Conservation (phyloP, 2,113 vertebrate species). For the Tachysurus fulvidraco region DNA sequence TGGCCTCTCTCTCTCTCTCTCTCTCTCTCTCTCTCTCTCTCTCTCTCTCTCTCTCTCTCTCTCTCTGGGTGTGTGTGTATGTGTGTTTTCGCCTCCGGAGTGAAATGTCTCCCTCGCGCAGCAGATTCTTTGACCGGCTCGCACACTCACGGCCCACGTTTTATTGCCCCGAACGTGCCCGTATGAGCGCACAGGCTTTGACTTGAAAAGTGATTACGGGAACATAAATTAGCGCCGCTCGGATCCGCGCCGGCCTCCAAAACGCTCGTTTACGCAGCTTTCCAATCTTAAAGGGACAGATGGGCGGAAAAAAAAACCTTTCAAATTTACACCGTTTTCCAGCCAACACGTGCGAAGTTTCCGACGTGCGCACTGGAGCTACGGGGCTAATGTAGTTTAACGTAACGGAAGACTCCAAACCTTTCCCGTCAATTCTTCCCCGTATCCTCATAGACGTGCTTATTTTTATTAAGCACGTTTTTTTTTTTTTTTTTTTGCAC, state of each 20-base stretch:
- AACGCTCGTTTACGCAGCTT: conserved; percentile 5
- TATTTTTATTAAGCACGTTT: too few relatives aligned
- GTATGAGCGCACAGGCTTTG: conserved; percentile 13
- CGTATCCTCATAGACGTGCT: not conserved
- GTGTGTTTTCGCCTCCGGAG: conserved; percentile 35
- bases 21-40: conserved; percentile 14
- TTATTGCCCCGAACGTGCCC: conserved; percentile 30
- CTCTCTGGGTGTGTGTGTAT: too few relatives aligned
- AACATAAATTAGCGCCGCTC: conserved; percentile 22
- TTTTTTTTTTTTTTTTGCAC: too few relatives aligned
- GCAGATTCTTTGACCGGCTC: conserved; percentile 58
- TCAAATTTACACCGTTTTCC: not conserved
- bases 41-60: conserved; percentile 1
- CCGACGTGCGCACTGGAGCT: conserved; percentile 1
- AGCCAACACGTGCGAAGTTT: not conserved
- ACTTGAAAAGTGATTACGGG: conserved; percentile 31
- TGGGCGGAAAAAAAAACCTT: not conserved
- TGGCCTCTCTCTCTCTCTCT: conserved; percentile 43
- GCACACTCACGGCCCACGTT: conserved; percentile 29
- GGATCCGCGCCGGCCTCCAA: not conserved
- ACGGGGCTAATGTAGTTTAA: not conserved
- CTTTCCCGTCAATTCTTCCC: not conserved
- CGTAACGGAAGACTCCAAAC: not conserved
- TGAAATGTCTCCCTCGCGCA: conserved; percentile 39
- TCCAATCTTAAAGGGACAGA: conserved; percentile 19